These are phyloP conservation scores for Micropterix aruncella DNA, from an alignment of 2,888 invertebrate species.

Conservation along the genomic window DNA sequence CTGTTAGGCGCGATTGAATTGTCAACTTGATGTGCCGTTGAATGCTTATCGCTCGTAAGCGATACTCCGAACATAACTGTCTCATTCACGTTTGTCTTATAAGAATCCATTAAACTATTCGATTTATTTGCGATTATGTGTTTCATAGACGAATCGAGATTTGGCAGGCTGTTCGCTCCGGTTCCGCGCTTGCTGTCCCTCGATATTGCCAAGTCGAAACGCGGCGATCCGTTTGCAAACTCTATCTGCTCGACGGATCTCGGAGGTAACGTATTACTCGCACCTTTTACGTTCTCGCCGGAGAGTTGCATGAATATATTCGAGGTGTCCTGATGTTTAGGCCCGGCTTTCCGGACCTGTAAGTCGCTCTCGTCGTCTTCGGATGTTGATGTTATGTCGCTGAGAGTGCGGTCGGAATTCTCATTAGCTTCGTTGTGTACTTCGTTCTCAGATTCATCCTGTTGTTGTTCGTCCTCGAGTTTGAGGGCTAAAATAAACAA, in stretches of 20 bases:
- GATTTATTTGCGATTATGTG: too few relatives aligned
- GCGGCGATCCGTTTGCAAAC: too few relatives aligned
- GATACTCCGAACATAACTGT: constrained; percentile 24
- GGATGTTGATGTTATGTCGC: constrained; percentile 58
- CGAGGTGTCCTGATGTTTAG: constrained; percentile 23
- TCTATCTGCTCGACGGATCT: constrained; percentile 20
- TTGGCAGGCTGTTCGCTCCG: constrained; percentile 28
- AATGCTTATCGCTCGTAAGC: constrained; percentile 20
- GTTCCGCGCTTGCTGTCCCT: constrained; percentile 15
- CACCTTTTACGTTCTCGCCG: constrained; percentile 18
- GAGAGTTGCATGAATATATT: constrained; percentile 18
- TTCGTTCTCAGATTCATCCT: constrained; percentile 30
- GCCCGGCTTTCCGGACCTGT: constrained; percentile 36
- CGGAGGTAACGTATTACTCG: constrained; percentile 26
- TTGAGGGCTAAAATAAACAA: constrained; percentile 35
- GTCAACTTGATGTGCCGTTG: constrained; percentile 23
- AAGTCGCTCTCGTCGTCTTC: constrained; percentile 54
- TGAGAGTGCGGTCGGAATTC: constrained; percentile 52
- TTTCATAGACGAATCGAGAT: constrained; percentile 29
- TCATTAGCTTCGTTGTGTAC: constrained; percentile 32
- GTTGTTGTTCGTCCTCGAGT: constrained; percentile 40
- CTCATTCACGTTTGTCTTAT: constrained; percentile 32
- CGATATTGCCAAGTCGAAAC: constrained; percentile 30
- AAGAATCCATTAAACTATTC: constrained; percentile 16
- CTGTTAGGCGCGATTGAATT: constrained; percentile 36